Percentiles rank a stretch among this genome's conserved stretches.
phyloP scores from a whole-genome alignment of 2,113 vertebrate species.

The Scomber colias region DNA sequence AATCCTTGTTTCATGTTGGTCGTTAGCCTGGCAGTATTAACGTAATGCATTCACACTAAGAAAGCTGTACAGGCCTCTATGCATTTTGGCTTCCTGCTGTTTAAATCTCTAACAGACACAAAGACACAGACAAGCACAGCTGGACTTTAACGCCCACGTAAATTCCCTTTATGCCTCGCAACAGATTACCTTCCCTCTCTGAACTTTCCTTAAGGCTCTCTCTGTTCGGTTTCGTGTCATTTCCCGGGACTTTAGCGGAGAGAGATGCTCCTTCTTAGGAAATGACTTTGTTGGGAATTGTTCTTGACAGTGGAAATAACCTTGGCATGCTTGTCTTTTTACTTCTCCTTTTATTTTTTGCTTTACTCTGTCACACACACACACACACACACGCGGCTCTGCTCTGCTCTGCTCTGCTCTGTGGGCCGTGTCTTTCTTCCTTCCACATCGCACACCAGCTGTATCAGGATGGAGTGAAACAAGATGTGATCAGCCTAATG shows the following conservation, averaged over 20 bases:
- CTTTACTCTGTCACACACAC: constrained; percentile 10
- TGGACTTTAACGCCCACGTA: constrained; percentile 55
- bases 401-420: not conserved
- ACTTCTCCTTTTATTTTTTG: not conserved
- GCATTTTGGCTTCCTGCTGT: constrained; percentile 41
- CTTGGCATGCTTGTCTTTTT: constrained; percentile 6
- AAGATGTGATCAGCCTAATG: constrained; percentile 52
- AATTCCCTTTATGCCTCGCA: constrained; percentile 52
- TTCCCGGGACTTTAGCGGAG: not conserved
- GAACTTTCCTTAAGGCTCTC: constrained; percentile 4
- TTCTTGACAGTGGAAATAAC: constrained; percentile 38
- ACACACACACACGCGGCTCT: not conserved
- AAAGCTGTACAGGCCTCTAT: constrained; percentile 22
- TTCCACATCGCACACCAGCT: constrained; percentile 19
- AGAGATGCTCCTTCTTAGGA: not conserved
- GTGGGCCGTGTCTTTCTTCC: not conserved
- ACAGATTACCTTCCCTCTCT: constrained; percentile 41
- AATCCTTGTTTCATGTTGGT: constrained; percentile 27
- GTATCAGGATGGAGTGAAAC: constrained; percentile 39
- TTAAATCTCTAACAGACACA: constrained; percentile 64
- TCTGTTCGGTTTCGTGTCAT: not conserved
- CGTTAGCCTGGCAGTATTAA: constrained; percentile 12
- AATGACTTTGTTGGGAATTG: not conserved
- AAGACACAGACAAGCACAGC: constrained; percentile 57
- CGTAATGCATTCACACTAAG: constrained; percentile 5